phyloP scores from a whole-genome alignment of 2,888 invertebrate species.

The Hypsopygia costalis region DNA sequence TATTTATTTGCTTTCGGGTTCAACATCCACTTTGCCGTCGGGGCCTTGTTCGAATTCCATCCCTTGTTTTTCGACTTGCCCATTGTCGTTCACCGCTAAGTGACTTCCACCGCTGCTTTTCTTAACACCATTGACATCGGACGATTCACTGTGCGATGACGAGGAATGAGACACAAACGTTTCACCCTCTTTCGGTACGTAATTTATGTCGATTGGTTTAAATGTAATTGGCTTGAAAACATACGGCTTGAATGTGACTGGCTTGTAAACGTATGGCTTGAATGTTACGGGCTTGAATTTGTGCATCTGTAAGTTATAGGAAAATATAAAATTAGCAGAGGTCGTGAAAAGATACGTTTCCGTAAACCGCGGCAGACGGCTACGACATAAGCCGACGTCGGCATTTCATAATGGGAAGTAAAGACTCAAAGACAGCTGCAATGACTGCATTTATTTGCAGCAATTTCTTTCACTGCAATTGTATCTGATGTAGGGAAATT shows the following conservation, averaged over 20 bases:
- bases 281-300: constrained; percentile 3
- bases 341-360: too few relatives aligned
- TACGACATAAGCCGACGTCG: too few relatives aligned
- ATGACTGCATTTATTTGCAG: too few relatives aligned
- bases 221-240: constrained; percentile 12
- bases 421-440: too few relatives aligned
- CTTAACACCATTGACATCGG: constrained; percentile 78
- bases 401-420: too few relatives aligned
- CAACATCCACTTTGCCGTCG: too few relatives aligned
- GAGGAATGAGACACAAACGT: constrained; percentile 18
- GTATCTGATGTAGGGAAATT: too few relatives aligned
- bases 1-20: neutral
- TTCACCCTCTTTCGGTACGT: constrained; percentile 17
- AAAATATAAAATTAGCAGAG: too few relatives aligned
- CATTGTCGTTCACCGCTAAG: constrained; percentile 83
- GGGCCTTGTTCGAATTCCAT: constrained; percentile 8
- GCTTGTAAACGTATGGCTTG: constrained; percentile 7
- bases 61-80: constrained; percentile 45
- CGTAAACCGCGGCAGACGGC: too few relatives aligned
- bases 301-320: constrained; percentile 1
- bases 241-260: constrained; percentile 6
- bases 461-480: too few relatives aligned
- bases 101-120: constrained; percentile 71
- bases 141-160: constrained; percentile 17
- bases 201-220: constrained; percentile 8